Base-by-base conservation (phyloP, 1,140 invertebrate genomes). In the Schlechtendalia chinensis region DNA sequence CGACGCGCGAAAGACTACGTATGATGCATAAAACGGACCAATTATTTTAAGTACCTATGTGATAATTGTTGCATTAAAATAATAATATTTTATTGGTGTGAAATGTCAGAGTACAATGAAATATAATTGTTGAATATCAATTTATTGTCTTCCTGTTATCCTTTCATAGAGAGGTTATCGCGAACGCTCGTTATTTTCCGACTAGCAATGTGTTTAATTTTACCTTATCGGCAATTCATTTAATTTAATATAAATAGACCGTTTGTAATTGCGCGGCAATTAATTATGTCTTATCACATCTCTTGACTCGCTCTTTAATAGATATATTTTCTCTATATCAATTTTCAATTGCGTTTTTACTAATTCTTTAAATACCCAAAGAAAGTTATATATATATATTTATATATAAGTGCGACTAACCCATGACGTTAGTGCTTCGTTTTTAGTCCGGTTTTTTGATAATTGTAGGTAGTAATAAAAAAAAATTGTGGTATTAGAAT, bases 231-330 rank as follows among this genome's bases (percentile, higher is more conserved):
- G 16, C 45, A 24, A 69, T 47, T 14, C 8, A 22, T 47, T 47
- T 69, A 69, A 67, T 47, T 69, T 6, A 22, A 69, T 47, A 16
- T 45, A 45, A 12, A 45, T 22, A 14, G n/a, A 45, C n/a, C n/a
- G n/a, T n/a, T n/a, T n/a, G 32, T 67, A 69, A 69, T 69, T 47
- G 39, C 6, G n/a, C 22, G 3, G 1, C 22, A 47, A 69, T 69
- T 47, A 47, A 69, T 69, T 47, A 47, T 65, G 22, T 45, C 47
- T 17, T 69, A 17, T 47, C 29, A 8, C 14, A 29, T 69, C 24
- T 22, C 32, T 14, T 45, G 63, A 67, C 63, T 32, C n/a, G n/a
- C 32, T 67, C n/a, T 11, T 67, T 67, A 67, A 69, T n/a, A 19
- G 11, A 67, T 67, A 22, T 65, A n/a, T 67, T 22, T 45, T 27